Conservation (phyloP, 2,888 invertebrate species). For the Stenotaenia linearis region DNA sequence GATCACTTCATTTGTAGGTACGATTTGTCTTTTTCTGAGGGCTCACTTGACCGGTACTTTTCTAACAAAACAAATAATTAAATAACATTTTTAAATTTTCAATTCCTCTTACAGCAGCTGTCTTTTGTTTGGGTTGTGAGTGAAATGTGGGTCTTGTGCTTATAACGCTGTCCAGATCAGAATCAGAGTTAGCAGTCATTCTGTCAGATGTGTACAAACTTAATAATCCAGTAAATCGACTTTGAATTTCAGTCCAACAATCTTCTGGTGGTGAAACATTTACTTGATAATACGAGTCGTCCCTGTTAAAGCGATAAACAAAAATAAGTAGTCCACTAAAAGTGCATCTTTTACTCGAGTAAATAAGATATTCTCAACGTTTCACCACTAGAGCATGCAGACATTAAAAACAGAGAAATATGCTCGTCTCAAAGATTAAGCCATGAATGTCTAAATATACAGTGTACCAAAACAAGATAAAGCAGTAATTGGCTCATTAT, state of each 20-base stretch:
- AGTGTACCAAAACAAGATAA: no score
- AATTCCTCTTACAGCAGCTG: neutral
- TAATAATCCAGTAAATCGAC: neutral
- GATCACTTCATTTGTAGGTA: neutral
- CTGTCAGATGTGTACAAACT: neutral
- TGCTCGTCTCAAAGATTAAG: no score
- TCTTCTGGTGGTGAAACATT: neutral
- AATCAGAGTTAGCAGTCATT: neutral
- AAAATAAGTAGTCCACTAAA: neutral
- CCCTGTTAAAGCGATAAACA: neutral
- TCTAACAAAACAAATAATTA: neutral
- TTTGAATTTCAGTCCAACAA: neutral
- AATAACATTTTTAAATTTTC: neutral
- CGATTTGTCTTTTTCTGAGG: neutral
- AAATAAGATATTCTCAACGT: neutral
- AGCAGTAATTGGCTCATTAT: no score
- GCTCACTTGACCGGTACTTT: neutral
- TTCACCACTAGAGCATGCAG: no score
- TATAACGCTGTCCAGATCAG: neutral
- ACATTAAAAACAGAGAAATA: no score
- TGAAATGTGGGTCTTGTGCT: neutral
- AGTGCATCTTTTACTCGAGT: neutral
- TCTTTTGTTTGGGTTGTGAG: neutral
- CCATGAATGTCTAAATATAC: no score
- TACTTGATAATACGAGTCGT: neutral